Base-by-base conservation (phyloP, 2,888 invertebrate species). In the Epirrhoe alternata region DNA sequence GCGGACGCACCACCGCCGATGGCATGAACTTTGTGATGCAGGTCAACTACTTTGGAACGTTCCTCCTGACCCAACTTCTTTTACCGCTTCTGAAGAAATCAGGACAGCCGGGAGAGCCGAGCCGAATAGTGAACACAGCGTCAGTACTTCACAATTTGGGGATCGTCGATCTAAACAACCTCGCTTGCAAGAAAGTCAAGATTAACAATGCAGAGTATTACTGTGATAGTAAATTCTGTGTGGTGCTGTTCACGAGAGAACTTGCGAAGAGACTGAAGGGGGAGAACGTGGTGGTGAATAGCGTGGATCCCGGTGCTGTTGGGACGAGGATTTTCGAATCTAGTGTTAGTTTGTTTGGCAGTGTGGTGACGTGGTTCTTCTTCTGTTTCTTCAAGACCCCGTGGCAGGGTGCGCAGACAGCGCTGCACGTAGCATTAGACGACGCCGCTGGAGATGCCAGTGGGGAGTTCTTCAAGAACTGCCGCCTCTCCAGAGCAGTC, bases 41-140 rank as follows among this genome's bases (percentile, higher is more conserved):
- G 47, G 97, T 98, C 3, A 99, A 99, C 85, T 97, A 98, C 79
- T 97, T 96, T 84, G 98, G 98, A 0, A 97, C 97, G 33, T 98
- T 98, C 84, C 92, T 99, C 33, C 90, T 99, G 35, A 98, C 98
- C 0, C 96, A 98, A 80, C 94, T 99, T 8, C 94, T 99, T 1
- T 94, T 97, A 62, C 97, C 97, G 82, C 87, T 97, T 42, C 77
- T 97, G 71, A 97, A 95, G 82, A 95, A 94, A 77, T 74, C 87
- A 0, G 87, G 84, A 0, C 75, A 55, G 0, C 30, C 72, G 5
- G 94, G 95, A 0, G 94, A 94, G 0, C 95, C 95, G 0, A 95
- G 96, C 47, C 94, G 97, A 42, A 95, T 97, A 0, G 94, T 97
- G 0, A 94, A 96, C 6, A 96, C 97, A 0, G 95, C 97, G 0